Percentiles rank a stretch among this genome's conserved stretches.
Conservation (phyloP, 2,888 invertebrate genomes). For the Tolmerus cingulatus region DNA sequence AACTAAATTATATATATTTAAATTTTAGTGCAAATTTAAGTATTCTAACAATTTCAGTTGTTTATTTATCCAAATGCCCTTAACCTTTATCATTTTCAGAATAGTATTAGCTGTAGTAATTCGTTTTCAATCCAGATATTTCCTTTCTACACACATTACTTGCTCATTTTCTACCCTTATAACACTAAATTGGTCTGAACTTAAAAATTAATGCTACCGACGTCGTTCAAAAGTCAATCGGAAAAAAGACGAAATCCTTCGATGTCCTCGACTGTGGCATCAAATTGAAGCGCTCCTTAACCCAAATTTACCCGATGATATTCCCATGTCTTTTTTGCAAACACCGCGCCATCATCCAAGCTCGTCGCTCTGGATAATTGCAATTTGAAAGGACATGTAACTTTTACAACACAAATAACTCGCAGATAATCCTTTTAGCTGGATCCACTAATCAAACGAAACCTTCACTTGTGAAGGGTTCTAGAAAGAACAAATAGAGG, state of each 20-base stretch:
- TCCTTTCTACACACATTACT: not conserved
- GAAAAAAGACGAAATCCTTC: not conserved
- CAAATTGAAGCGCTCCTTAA: not conserved
- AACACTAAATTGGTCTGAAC: not conserved
- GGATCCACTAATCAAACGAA: not conserved
- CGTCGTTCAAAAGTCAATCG: not conserved
- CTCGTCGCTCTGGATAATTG: not conserved
- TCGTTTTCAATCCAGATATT: not conserved
- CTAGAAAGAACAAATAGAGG: constrained; percentile 7
- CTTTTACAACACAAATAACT: constrained; percentile 11
- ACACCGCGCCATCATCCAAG: not conserved
- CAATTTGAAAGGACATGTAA: constrained; percentile 1
- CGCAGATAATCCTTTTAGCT: constrained; percentile 24
- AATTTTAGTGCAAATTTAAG: too few relatives aligned
- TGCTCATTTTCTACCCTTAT: not conserved
- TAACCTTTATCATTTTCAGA: not conserved
- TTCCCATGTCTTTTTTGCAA: not conserved
- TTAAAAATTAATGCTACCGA: not conserved
- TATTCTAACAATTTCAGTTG: too few relatives aligned
- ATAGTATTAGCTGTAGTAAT: not conserved
- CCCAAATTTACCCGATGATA: not conserved
- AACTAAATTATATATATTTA: too few relatives aligned
- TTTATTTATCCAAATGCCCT: too few relatives aligned
- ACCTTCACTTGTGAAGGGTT: not conserved
- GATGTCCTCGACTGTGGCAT: not conserved